Conservation (phyloP, 2,113 vertebrate species). For the Tetrax tetrax region DNA sequence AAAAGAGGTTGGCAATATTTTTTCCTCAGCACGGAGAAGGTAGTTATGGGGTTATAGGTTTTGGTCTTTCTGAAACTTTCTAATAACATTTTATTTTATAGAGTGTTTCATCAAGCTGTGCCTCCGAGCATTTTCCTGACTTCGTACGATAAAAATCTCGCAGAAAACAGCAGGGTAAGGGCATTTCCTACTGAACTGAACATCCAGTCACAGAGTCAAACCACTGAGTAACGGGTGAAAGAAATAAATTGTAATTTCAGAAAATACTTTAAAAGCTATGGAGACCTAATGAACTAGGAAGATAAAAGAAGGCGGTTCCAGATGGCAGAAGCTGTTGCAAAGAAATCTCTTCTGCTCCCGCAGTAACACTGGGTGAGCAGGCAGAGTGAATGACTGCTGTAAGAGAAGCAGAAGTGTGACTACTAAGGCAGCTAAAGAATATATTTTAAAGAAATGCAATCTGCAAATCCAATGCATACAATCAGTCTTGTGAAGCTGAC, state of each 20-base stretch:
- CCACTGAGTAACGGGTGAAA: not conserved
- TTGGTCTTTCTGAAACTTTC: not conserved
- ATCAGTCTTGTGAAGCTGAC: not conserved
- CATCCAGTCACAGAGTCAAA: not conserved
- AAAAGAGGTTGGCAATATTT: not conserved
- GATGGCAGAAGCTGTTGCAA: not conserved
- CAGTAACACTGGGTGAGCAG: not conserved
- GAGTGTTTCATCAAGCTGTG: not conserved
- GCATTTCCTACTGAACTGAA: not conserved
- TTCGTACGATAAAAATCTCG: not conserved
- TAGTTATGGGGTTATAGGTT: not conserved
- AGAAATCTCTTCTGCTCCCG: not conserved
- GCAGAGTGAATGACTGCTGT: not conserved
- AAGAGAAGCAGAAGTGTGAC: not conserved
- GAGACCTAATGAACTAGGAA: not conserved
- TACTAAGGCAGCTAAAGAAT: not conserved
- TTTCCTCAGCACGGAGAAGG: not conserved
- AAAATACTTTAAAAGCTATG: not conserved
- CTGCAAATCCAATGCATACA: not conserved
- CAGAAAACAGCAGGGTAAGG: not conserved
- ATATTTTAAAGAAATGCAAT: constrained; percentile 6
- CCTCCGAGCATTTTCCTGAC: not conserved
- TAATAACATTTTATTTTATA: not conserved
- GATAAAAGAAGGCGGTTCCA: not conserved
- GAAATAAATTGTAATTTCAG: not conserved